phyloP scores from a whole-genome alignment of 2,113 vertebrate genomes.

The Poeciliopsis retropinna region DNA sequence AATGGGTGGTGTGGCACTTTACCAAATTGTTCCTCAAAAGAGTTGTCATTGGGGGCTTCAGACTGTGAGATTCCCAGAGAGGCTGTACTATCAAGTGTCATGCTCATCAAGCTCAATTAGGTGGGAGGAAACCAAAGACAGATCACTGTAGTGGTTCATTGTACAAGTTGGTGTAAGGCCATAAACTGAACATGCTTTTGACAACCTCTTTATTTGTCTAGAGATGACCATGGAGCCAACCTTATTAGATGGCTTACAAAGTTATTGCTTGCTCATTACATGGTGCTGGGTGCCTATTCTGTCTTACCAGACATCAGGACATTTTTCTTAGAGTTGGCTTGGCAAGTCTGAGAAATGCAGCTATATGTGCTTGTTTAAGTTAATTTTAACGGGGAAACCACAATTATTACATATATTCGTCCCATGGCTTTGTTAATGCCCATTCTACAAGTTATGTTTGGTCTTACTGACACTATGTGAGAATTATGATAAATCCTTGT shows the following conservation, averaged over 20 bases:
- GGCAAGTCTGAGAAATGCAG: constrained; percentile 1
- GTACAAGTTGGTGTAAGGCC: constrained; percentile 67
- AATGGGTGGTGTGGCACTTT: constrained; percentile 68
- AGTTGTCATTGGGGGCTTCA: constrained; percentile 68
- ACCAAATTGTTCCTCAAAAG: constrained; percentile 78
- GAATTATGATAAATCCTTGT: too few relatives aligned
- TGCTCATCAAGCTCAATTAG: constrained; percentile 81
- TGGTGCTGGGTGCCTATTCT: constrained; percentile 36
- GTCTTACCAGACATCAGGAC: constrained; percentile 32
- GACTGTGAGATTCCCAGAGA: constrained; percentile 68
- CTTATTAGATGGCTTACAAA: constrained; percentile 69
- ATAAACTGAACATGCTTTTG: constrained; percentile 71
- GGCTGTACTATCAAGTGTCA: constrained; percentile 75
- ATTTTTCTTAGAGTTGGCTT: constrained; percentile 40
- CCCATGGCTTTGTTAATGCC: neutral
- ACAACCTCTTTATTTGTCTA: constrained; percentile 71
- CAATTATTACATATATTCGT: neutral
- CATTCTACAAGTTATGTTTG: neutral
- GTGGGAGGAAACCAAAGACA: constrained; percentile 75
- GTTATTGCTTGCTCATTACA: constrained; percentile 66
- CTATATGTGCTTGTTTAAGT: neutral
- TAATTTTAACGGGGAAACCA: neutral
- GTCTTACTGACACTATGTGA: too few relatives aligned
- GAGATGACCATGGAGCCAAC: constrained; percentile 60
- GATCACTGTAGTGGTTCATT: constrained; percentile 67